Base-by-base conservation (phyloP, 2,113 vertebrate genomes). In the Micromys minutus region DNA sequence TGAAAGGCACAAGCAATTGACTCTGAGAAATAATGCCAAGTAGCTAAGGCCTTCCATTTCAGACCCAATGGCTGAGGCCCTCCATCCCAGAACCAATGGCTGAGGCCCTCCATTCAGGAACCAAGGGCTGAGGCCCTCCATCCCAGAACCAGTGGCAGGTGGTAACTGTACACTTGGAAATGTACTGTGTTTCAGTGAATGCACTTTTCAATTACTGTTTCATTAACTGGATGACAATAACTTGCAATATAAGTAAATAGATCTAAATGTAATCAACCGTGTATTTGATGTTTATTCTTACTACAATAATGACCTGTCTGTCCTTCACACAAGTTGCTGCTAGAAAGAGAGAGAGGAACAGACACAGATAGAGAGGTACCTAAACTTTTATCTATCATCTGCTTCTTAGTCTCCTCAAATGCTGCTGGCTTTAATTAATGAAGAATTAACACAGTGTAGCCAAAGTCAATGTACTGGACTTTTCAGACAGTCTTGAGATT, bases 161-260 rank as follows among this genome's bases (percentile, higher is more conserved):
- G 91, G 81, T 96, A 94, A 94, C 9, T 55, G 55, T 93, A 88
- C 79, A 71, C 45, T 8, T 98, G 92, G 94, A 96, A 97, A 92
- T n/a, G 5, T 97, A 94, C 59, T 57, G 88, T 88, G 86, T 69
- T 15, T 97, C 83, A 96, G 17, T 96, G 84, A 97, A 97, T 97
- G 61, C 34, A 65, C 93, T 97, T 98, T 92, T 94, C 96, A 97
- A 97, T 98, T 97, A 98, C 97, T 96, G 93, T 97, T 95, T 90
- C 63, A 95, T 96, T 96, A 97, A 90, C 63, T 95, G 63, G 85
- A 75, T 97, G 83, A 93, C 92, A 87, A 86, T 95, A 96, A 87
- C 50, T 92, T 63, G 31, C 57, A 92, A 96, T 55, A 69, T 97
- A 95, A 98, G 93, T 96, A 97, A 97, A 90, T 36, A 88, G 84